Percentiles rank a stretch among this genome's conserved stretches.
Conservation (phyloP, 1,140 invertebrate species). For the Heterodera schachtii region DNA sequence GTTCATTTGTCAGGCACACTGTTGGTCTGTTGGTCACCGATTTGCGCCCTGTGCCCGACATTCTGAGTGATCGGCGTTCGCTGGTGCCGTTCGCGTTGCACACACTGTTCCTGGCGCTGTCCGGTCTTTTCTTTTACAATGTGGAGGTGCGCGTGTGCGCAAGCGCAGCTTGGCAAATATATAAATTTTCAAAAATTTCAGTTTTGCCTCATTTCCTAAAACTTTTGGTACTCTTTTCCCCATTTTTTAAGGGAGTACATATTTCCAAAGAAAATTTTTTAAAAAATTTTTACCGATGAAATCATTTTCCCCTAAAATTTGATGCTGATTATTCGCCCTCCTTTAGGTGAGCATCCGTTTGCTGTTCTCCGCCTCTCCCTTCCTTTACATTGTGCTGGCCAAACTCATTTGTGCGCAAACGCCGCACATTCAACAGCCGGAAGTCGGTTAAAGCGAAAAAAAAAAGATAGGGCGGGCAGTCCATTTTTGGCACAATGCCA, state of each 20-base stretch:
- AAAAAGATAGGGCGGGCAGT: too few species aligned
- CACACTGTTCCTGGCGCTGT: conserved; percentile 38
- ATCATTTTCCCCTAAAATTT: too few species aligned
- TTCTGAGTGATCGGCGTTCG: conserved; percentile 32
- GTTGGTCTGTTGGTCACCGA: conserved; percentile 21
- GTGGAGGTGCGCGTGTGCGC: conserved; percentile 36
- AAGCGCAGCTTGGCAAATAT: too few species aligned
- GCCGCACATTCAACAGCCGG: conserved; percentile 39
- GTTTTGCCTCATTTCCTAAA: too few species aligned
- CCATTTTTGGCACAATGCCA: too few species aligned
- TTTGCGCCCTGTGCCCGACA: conserved; percentile 32
- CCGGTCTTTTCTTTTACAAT: conserved; percentile 50
- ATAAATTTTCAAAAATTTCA: too few species aligned
- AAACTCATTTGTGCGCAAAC: conserved; percentile 50
- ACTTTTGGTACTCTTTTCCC: too few species aligned
- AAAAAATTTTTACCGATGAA: too few species aligned
- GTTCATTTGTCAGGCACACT: not conserved
- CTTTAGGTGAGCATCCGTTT: conserved; percentile 30
- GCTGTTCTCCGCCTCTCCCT: conserved; percentile 52
- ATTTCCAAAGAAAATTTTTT: too few species aligned
- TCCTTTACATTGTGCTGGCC: conserved; percentile 51
- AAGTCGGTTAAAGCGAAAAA: conserved; percentile 1
- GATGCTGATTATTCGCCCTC: not conserved
- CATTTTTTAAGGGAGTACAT: too few species aligned
- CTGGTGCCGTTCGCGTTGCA: conserved; percentile 53